Base-by-base conservation (phyloP, 2,113 vertebrate genomes). In the Leuciscus idus region DNA sequence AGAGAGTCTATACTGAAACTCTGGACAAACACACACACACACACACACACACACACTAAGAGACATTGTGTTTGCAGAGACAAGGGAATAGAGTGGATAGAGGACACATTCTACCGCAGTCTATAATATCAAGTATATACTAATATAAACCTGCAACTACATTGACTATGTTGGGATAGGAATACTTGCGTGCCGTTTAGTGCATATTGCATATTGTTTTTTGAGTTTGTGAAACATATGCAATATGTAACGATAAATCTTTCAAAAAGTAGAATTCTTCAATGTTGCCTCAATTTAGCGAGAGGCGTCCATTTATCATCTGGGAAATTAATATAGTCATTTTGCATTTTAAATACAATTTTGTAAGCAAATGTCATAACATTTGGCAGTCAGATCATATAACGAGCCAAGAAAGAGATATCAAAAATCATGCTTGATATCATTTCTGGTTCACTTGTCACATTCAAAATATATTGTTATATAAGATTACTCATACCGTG, bases 21-120 rank as follows among this genome's bases (percentile, higher is more conserved):
- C 62, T 83, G 12, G 17, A 82, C 62, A 86, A 36, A 81, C 21
- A 81, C 33, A 57, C 19, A 82, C 62, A 73, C 78, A 50, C 76
- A 46, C 62, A 80, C 43, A 83, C 15, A 87, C 30, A 87, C 33
- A 77, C 28, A 83, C 46, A 70, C 46, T n/a, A 5, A 26, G 23
- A 76, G 10, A 82, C 19, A 74, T 17, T 36, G 62, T 9, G 48
- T 23, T 43, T 68, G 66, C n/a, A 72, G 10, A 81, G 15, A 72
- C 4, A 50, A 36, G 28, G 33, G 17, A 50, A 33, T 55, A 78
- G 17, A 55, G 21, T 6, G 52, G 76, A 36, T n/a, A 59, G 52
- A 78, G 39, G 50, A 78, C 75, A 78, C 28, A 57, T 78, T 78
- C 9, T 33, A 78, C 17, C 36, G 76, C 30, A 23, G 76, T 17